These are phyloP conservation scores for Riparia riparia DNA, from an alignment of 2,113 vertebrate species.

Conservation along the genomic window DNA sequence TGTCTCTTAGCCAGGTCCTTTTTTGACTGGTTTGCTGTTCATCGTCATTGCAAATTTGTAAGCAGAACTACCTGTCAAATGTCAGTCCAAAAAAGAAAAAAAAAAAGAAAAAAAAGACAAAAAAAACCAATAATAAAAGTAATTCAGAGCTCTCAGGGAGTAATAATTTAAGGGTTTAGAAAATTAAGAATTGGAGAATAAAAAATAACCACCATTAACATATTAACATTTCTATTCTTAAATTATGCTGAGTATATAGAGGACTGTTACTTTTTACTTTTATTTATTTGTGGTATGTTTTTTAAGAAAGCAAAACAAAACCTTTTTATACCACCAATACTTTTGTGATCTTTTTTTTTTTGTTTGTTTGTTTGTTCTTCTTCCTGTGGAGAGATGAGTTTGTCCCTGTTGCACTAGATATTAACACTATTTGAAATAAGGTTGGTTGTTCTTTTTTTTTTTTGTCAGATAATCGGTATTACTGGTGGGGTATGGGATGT, in stretches of 20 bases:
- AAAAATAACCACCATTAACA: constrained; percentile 74
- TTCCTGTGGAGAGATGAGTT: constrained; percentile 82
- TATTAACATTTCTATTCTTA: constrained; percentile 80
- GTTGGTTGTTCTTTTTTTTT: background rate
- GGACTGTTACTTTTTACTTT: constrained; percentile 80
- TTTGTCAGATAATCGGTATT: constrained; percentile 64
- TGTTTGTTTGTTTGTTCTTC: constrained; percentile 54
- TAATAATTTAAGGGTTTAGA: constrained; percentile 79
- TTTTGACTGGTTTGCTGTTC: constrained; percentile 66
- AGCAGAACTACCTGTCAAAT: constrained; percentile 80
- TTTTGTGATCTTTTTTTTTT: constrained; percentile 43
- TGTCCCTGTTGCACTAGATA: constrained; percentile 82
- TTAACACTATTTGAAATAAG: constrained; percentile 72
- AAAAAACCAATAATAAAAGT: constrained; percentile 4
- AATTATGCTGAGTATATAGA: constrained; percentile 81
- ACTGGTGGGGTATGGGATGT: constrained; percentile 57
- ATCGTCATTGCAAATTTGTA: constrained; percentile 74
- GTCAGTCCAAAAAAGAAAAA: constrained; percentile 71
- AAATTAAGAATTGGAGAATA: constrained; percentile 77
- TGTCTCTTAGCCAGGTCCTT: constrained; percentile 50
- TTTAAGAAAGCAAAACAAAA: constrained; percentile 54
- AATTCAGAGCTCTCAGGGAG: constrained; percentile 81
- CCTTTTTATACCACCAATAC: constrained; percentile 71
- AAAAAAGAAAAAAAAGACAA: background rate
- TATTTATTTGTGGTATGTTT: constrained; percentile 79